Base-by-base conservation (phyloP, 2,888 invertebrate genomes). In the Dermolepida albohirtum region DNA sequence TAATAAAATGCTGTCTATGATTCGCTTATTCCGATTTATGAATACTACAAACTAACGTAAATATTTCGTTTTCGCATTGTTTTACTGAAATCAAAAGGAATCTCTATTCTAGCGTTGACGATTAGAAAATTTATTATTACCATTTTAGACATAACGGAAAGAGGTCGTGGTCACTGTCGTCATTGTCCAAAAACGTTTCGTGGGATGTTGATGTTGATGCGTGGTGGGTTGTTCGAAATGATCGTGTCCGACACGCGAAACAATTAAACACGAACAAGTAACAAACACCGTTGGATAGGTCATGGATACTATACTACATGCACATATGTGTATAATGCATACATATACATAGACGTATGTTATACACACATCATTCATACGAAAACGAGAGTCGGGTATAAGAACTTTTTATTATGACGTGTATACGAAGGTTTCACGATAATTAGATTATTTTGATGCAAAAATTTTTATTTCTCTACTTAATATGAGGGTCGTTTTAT, bases 241-340 rank as follows among this genome's bases (percentile, higher is more conserved):
- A 72, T 74, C 72, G 71, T 71, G 66, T 55, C 71, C 74, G 72
- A 72, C 74, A 74, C 74, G 74, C 74, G 72, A 74, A 74, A 74
- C 74, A 72, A 73, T 72, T 71, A 73, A 72, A 74, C 74, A 74
- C 74, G 74, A 73, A 74, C 70, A 7, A 34, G 34, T 34, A 68
- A 70, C 66, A 68, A 54, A 68, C 72, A 68, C 67, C 67, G 70
- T 54, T 40, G 71, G 74, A 72, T 74, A 74, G 74, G 74, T 73
- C 74, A 74, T 69, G 74, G 72, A 70, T 72, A 72, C 71, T 74
- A 73, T 72, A 50, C 14, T 34, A 14, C 8, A 16, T 16, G 11
- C 41, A 54, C 17, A 12, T 14, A 14, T 44, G 44, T 44, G 44
- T 14, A 70, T 71, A 71, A 66, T 69, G 69, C 70, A 72, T 71